Conservation (phyloP, 1,140 invertebrate species). For the Drosophila bocqueti region DNA sequence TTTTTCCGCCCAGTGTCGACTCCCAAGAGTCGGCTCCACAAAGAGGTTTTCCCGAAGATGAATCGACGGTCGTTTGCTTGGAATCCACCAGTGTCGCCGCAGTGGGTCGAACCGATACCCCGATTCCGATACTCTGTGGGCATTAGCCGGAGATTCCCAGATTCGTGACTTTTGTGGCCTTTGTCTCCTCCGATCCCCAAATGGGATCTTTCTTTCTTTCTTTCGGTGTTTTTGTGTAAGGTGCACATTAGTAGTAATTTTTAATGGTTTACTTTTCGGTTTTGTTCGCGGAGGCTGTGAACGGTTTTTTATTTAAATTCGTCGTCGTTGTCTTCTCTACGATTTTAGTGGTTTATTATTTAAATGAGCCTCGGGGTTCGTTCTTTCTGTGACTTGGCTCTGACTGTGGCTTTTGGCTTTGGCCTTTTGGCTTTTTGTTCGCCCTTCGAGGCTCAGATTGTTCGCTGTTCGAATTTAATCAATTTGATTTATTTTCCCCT, state of each 20-base stretch:
- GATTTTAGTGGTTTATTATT: conserved; percentile 82
- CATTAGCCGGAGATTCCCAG: conserved; percentile 60
- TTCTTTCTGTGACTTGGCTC: conserved; percentile 1
- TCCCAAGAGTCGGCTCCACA: conserved; percentile 56
- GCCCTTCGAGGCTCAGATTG: conserved; percentile 36
- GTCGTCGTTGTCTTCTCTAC: conserved; percentile 53
- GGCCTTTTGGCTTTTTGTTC: conserved; percentile 18
- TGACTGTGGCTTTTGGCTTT: background rate
- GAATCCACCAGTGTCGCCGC: conserved; percentile 79
- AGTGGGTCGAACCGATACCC: conserved; percentile 74
- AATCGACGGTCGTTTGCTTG: conserved; percentile 84
- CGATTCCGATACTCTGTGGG: conserved; percentile 43
- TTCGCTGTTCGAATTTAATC: conserved; percentile 77
- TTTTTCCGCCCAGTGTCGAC: conserved; percentile 5
- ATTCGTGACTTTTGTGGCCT: conserved; percentile 75
- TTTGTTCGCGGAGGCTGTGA: conserved; percentile 65
- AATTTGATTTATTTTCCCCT: conserved; percentile 78
- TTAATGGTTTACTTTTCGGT: conserved; percentile 81
- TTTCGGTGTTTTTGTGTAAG: conserved; percentile 69
- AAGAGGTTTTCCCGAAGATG: conserved; percentile 75
- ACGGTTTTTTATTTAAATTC: conserved; percentile 77
- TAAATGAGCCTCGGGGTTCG: conserved; percentile 60
- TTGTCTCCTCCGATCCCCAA: conserved; percentile 58
- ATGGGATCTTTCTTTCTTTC: conserved; percentile 29
- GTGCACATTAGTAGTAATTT: conserved; percentile 84